phyloP scores from a whole-genome alignment of 37 sponge, comb jelly and placozoan genomes.

The Spongilla lacustris region DNA sequence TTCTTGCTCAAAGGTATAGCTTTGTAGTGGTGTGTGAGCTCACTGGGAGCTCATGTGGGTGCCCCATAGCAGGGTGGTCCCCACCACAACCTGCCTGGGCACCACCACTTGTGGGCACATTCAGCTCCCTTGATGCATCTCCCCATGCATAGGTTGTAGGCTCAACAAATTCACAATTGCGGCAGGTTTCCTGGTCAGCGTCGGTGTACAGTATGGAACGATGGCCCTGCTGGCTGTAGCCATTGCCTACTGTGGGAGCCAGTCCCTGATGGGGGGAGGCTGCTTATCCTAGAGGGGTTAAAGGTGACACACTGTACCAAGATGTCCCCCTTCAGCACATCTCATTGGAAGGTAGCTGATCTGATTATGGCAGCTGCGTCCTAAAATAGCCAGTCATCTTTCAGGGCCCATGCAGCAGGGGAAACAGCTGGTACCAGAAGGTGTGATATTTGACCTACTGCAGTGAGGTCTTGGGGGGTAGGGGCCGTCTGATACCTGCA shows the following conservation, averaged over 20 bases:
- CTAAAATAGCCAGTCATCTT: constrained; percentile 29
- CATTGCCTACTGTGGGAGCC: neutral
- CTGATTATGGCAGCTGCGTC: constrained; percentile 9
- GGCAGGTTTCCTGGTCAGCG: constrained; percentile 7
- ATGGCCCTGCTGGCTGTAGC: no score
- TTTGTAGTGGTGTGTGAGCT: constrained; percentile 17
- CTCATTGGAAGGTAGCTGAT: constrained; percentile 19
- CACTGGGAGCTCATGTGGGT: neutral
- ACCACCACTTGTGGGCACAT: constrained; percentile 41
- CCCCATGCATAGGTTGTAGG: no score
- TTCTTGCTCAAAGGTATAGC: constrained; percentile 14
- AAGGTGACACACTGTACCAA: neutral
- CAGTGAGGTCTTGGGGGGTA: constrained; percentile 3
- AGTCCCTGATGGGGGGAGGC: no score
- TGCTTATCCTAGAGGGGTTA: neutral
- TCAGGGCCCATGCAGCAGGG: neutral
- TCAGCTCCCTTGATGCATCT: constrained; percentile 22
- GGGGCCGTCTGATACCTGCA: constrained; percentile 11
- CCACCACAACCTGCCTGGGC: constrained; percentile 27
- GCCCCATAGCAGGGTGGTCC: constrained; percentile 17
- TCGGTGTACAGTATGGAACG: neutral
- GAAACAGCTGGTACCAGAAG: neutral
- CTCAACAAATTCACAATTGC: constrained; percentile 20
- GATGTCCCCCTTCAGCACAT: constrained; percentile 18
- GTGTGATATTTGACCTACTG: constrained; percentile 37